A percentile compares a stretch with the other conserved stretches of the same genome.
Conservation (phyloP, 1,140 invertebrate species). For the Venustaconcha ellipsiformis region DNA sequence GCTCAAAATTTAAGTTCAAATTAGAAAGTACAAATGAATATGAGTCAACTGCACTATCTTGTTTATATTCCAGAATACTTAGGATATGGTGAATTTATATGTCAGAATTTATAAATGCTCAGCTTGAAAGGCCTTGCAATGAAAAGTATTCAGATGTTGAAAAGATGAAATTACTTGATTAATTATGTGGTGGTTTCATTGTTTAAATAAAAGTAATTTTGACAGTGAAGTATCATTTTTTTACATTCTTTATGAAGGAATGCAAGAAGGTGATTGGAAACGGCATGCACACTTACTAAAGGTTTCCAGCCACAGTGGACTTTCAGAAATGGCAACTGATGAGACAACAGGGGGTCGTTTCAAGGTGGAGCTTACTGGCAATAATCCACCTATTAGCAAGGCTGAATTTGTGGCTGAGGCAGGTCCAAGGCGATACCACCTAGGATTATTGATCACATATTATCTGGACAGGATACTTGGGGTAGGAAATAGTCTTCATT, state of each 20-base stretch:
- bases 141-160: too few species aligned
- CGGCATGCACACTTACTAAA: conserved; percentile 33
- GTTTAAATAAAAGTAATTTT: too few species aligned
- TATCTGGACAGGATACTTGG: conserved; percentile 58
- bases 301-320: conserved; percentile 26
- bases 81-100: not conserved
- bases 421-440: conserved; percentile 46
- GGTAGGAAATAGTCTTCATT: conserved; percentile 33
- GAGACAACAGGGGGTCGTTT: conserved; percentile 41
- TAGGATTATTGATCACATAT: conserved; percentile 46
- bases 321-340: conserved; percentile 14
- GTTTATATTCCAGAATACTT: not conserved
- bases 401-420: conserved; percentile 50
- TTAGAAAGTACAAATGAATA: not conserved
- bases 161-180: too few species aligned
- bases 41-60: not conserved
- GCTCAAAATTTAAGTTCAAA: not conserved
- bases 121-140: too few species aligned
- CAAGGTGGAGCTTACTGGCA: conserved; percentile 33
- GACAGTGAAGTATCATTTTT: too few species aligned
- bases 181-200: too few species aligned
- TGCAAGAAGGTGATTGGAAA: conserved; percentile 50
- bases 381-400: conserved; percentile 26
- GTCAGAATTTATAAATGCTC: too few species aligned
- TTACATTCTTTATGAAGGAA: conserved; percentile 26